Conservation (phyloP, 2,888 invertebrate species). For the Oscheius sp. region DNA sequence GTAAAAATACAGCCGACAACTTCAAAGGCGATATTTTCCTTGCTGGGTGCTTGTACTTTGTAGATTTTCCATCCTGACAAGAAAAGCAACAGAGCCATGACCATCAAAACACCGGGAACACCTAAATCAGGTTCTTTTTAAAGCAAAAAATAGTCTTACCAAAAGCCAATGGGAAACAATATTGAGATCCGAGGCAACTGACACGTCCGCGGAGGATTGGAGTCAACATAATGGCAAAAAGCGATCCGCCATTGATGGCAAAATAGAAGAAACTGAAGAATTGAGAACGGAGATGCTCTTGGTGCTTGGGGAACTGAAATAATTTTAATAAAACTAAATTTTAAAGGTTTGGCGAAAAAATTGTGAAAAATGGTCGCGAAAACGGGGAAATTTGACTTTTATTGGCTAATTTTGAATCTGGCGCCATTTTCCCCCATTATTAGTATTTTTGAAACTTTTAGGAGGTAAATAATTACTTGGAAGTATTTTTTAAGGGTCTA, state of each 20-base stretch:
- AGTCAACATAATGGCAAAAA: constrained; percentile 71
- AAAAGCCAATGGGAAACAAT: constrained; percentile 73
- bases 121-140: constrained; percentile 36
- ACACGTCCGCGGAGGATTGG: constrained; percentile 69
- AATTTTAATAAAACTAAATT: background rate
- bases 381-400: no score
- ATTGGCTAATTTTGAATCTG: no score
- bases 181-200: constrained; percentile 68
- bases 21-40: constrained; percentile 61
- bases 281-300: constrained; percentile 83
- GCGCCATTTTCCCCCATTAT: no score
- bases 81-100: constrained; percentile 69
- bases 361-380: no score
- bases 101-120: constrained; percentile 70
- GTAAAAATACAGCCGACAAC: constrained; percentile 41
- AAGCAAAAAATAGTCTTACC: constrained; percentile 75
- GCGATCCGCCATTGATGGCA: constrained; percentile 85
- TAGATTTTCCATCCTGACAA: constrained; percentile 67
- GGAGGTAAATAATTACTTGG: no score
- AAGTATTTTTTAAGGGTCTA: no score
- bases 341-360: no score
- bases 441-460: no score
- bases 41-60: constrained; percentile 57
- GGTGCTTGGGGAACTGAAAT: constrained; percentile 74
- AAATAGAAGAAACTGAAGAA: constrained; percentile 96